phyloP scores from a whole-genome alignment of 2,888 invertebrate species.

The Hypselothyrea guttata region DNA sequence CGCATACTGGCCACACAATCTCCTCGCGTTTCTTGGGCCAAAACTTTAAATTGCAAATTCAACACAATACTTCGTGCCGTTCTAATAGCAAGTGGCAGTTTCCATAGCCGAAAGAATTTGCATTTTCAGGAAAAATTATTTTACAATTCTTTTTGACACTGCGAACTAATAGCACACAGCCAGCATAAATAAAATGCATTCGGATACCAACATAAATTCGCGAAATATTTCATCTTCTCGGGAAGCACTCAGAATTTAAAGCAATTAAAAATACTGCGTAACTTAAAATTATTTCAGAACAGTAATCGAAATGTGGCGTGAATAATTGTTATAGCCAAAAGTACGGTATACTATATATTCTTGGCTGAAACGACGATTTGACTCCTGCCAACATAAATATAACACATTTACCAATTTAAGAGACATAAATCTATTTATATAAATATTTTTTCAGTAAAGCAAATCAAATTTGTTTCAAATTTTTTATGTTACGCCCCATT shows the following conservation, averaged over 20 bases:
- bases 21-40: slow-evolving; percentile 15
- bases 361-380: too few species aligned
- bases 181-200: slow-evolving; percentile 5
- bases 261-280: slow-evolving; percentile 17
- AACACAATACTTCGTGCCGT: slow-evolving; percentile 47
- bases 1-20: background rate
- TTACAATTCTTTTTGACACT: slow-evolving; percentile 43
- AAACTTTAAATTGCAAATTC: slow-evolving; percentile 64
- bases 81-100: slow-evolving; percentile 20
- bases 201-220: slow-evolving; percentile 21
- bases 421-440: too few species aligned
- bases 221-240: background rate
- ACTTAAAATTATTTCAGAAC: background rate
- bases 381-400: too few species aligned
- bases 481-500: too few species aligned
- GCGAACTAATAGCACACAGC: slow-evolving; percentile 12
- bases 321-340: too few species aligned
- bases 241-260: slow-evolving; percentile 6
- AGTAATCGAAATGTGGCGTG: too few species aligned
- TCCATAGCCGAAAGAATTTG: slow-evolving; percentile 54
- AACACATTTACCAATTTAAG: too few species aligned
- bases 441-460: too few species aligned
- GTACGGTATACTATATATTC: too few species aligned
- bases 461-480: too few species aligned
- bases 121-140: slow-evolving; percentile 53